Evolutionary conservation across 1,140 invertebrate species (phyloP).

Genomic region (Drosophila pseudoobscura): DNA sequence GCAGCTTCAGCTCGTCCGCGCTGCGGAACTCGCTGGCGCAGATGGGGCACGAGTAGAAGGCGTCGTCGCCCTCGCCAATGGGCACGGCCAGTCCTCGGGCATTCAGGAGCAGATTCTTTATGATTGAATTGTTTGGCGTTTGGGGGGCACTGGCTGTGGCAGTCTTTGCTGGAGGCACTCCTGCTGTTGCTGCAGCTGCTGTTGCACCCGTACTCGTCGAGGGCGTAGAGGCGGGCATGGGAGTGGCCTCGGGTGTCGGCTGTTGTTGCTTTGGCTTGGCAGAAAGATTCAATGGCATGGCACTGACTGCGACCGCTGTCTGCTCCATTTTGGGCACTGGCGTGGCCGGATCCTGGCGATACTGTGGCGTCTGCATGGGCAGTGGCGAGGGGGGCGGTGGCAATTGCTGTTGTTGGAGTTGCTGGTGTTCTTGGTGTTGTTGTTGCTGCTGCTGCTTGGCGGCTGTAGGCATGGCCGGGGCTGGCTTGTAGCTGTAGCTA

Average conservation of each 20-base stretch:
- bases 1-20: slow-evolving; percentile 88
- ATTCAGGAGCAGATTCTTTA: slow-evolving; percentile 92
- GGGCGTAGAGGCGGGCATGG: too few species aligned
- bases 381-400: slow-evolving; percentile 47
- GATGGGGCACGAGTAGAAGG: slow-evolving; percentile 86
- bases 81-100: slow-evolving; percentile 84
- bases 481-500: slow-evolving; percentile 38
- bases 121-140: slow-evolving; percentile 88
- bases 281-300: slow-evolving; percentile 47
- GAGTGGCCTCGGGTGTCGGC: too few species aligned
- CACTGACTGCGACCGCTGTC: slow-evolving; percentile 21
- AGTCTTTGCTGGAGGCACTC: neutral
- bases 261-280: slow-evolving; percentile 32
- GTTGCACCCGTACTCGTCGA: slow-evolving; percentile 29
- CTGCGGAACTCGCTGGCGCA: slow-evolving; percentile 88
- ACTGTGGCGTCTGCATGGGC: slow-evolving; percentile 57
- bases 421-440: neutral
- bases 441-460: slow-evolving; percentile 15
- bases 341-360: slow-evolving; percentile 62
- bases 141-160: slow-evolving; percentile 17
- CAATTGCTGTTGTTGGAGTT: slow-evolving; percentile 36
- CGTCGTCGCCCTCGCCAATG: slow-evolving; percentile 84
- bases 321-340: slow-evolving; percentile 56
- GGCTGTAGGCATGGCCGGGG: slow-evolving; percentile 1
- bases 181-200: slow-evolving; percentile 18